Evolutionary conservation across 2,888 invertebrate genomes (phyloP).

Genomic region (Conistra vaccinii): DNA sequence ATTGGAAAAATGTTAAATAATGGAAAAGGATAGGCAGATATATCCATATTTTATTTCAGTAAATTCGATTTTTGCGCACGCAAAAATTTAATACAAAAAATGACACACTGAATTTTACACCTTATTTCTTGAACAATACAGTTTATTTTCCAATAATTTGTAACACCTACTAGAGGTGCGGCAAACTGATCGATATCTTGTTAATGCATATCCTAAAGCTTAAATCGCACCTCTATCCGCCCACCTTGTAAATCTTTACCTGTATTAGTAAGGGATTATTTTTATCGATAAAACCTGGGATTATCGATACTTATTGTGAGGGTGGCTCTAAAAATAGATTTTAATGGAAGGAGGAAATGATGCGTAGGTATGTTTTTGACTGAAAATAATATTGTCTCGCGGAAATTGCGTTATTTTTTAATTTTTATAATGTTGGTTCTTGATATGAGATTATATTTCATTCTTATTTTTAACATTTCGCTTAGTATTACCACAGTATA

Average conservation of each 20-base stretch:
- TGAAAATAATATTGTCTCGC: neutral
- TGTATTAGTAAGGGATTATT: conserved; percentile 52
- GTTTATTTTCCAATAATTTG: neutral
- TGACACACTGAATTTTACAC: neutral
- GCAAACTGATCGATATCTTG: conserved; percentile 78
- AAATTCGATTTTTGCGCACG: conserved; percentile 2
- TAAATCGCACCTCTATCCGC: conserved; percentile 74
- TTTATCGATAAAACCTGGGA: conserved; percentile 60
- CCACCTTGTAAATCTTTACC: conserved; percentile 78
- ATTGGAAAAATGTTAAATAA: no score
- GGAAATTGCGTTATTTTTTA: neutral
- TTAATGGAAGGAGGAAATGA: conserved; percentile 14
- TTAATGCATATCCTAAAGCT: conserved; percentile 79
- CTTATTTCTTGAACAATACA: accelerated
- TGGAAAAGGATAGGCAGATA: no score
- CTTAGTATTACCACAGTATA: no score
- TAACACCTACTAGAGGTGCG: conserved; percentile 23
- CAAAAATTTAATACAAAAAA: conserved; percentile 6
- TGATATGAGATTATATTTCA: no score
- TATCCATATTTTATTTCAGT: conserved; percentile 1
- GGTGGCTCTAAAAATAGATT: conserved; percentile 20
- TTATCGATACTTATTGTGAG: conserved; percentile 58
- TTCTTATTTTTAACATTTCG: no score
- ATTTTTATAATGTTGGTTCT: neutral
- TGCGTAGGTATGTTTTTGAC: neutral